Base-by-base conservation (phyloP, 2,113 vertebrate genomes). In the Sminthopsis crassicaudata region DNA sequence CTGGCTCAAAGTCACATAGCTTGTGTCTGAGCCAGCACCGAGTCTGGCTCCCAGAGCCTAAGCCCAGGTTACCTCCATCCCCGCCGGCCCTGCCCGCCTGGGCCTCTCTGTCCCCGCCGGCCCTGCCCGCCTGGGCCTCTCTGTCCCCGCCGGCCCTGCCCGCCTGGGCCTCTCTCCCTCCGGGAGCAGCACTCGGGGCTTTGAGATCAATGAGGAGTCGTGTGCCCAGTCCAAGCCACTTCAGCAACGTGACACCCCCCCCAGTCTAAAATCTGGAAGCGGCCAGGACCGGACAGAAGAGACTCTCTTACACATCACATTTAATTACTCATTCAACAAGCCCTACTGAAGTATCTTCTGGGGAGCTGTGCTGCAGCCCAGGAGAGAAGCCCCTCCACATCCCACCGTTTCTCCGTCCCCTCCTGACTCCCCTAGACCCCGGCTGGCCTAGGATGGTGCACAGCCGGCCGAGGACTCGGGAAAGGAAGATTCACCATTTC, bases 341-440 rank as follows among this genome's bases (percentile, higher is more conserved):
- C 30, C 30, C 36, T 67, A 12, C 36, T 67, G 30, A 67, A 67
- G 36, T 67, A 67, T 36, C 30, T 76, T n/a, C 60, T 19, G 10
- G 30, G 36, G 36, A n/a, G n/a, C n/a, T n/a, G n/a, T n/a, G 67
- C n/a, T 2, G 1, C 6, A 8, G 1, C 36, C 36, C 7, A 1
- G 36, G n/a, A 84, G 19, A 84, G 67, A 84, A 42, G 11, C 16
- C 67, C n/a, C 67, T 23, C 6, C 42, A 23, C 67, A 42, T 84
- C 36, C 6, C 36, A 84, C 19, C 2, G 5, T 19, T 19, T 14
- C 67, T 42, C 8, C 67, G 42, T 84, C 42, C 67, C 42, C 19
- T 84, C 67, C n/a, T 57, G 55, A 27, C 55, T 26, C 27, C 12
- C 26, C 57, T 11, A 30, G 27, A 57, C 25, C 14, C 42, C 67